Evolutionary conservation across 1,140 invertebrate genomes (phyloP).

Genomic region (Cepaea nemoralis): DNA sequence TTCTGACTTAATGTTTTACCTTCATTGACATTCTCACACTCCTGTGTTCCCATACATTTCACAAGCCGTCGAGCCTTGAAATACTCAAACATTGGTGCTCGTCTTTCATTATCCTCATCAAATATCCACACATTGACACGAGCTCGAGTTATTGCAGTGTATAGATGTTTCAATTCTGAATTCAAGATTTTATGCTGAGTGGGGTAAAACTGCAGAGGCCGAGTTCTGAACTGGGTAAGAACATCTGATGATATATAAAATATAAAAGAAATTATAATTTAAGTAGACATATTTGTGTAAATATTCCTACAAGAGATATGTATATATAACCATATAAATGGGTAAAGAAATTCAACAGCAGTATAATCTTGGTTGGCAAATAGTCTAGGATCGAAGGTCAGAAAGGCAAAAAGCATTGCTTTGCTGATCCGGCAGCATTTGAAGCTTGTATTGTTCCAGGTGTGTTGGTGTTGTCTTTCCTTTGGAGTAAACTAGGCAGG

Average conservation of each 20-base stretch:
- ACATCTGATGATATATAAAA: conserved; percentile 50
- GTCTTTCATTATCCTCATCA: conserved; percentile 60
- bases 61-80: conserved; percentile 59
- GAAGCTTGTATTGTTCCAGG: too few species aligned
- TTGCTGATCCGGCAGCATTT: too few species aligned
- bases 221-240: conserved; percentile 52
- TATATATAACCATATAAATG: too few species aligned
- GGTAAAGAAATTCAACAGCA: too few species aligned
- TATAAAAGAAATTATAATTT: too few species aligned
- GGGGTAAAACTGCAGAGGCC: conserved; percentile 64
- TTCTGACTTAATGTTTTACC: not conserved
- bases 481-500: too few species aligned
- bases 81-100: conserved; percentile 67
- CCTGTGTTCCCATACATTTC: conserved; percentile 38
- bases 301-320: too few species aligned
- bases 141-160: conserved; percentile 63
- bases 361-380: too few species aligned
- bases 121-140: conserved; percentile 68
- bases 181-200: conserved; percentile 67
- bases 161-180: conserved; percentile 65
- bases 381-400: too few species aligned
- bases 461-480: too few species aligned
- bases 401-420: too few species aligned
- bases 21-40: conserved; percentile 21
- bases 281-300: too few species aligned